Base-by-base conservation (phyloP, 2,888 invertebrate genomes). In the Chrysolina oricalcia region DNA sequence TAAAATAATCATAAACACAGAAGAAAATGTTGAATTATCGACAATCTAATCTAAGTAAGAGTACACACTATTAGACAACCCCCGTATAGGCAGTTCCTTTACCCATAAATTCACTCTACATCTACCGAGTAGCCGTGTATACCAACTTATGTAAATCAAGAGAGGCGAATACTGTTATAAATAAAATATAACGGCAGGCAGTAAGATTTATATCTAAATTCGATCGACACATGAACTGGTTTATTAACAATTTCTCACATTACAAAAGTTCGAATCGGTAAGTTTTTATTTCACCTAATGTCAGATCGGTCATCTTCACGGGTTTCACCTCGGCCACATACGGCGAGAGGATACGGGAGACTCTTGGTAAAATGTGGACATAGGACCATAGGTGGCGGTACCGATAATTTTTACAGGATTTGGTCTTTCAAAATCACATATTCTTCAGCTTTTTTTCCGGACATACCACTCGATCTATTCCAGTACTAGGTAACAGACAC, bases 201-300 rank as follows among this genome's bases (percentile, higher is more conserved):
- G 59, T 27, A 27, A 59, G 53, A 68, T 68, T 43, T 48, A 50
- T 80, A 82, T 81, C 81, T 82, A 80, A 81, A 84, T 83, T 78
- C 72, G 73, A 82, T 83, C 83, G 83, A 83, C 83, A 81, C 62
- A 77, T 78, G 82, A 81, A 81, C 83, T 77, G 82, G 80, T 83
- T 75, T 72, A 81, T 79, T 81, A 81, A 81, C 80, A 80, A 82
- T 81, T 83, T 82, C 84, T 83, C 83, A 82, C 83, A 81, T 83
- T 83, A 83, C 81, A 76, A 77, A 80, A 82, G 80, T 80, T 76
- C 73, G 72, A 76, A 78, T 77, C 64, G 71, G 80, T 80, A 74
- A 73, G 72, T 75, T 78, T 79, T 79, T 79, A 73, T 81, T 81
- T 80, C 83, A 81, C 82, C 81, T 76, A 77, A 59, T 80, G 83